phyloP scores from a whole-genome alignment of 2,888 invertebrate species.

The Hirtodrosophila trivittata region DNA sequence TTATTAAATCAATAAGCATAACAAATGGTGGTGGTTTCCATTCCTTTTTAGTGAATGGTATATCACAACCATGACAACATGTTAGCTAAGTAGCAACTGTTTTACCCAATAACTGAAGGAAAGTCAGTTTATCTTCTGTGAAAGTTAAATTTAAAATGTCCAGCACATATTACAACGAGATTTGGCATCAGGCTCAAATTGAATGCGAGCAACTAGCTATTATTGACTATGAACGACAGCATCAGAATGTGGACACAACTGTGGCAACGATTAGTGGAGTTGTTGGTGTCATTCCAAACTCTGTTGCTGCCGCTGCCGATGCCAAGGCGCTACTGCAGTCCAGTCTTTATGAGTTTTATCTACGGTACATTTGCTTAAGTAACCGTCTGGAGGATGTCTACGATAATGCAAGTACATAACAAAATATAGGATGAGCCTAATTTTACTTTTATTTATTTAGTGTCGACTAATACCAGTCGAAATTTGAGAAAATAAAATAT shows the following conservation, averaged over 20 bases:
- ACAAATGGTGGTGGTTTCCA: not conserved
- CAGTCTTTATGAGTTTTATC: conserved; percentile 89
- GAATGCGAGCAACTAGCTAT: conserved; percentile 82
- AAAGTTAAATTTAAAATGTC: conserved; percentile 86
- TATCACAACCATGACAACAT: conserved; percentile 40
- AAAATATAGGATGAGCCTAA: not conserved
- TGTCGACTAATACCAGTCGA: no score
- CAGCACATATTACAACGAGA: conserved; percentile 88
- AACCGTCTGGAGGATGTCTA: conserved; percentile 91
- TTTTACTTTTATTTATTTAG: no score
- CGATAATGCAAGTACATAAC: conserved; percentile 85
- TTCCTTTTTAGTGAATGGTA: not conserved
- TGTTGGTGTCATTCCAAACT: conserved; percentile 79
- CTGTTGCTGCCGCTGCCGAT: conserved; percentile 75
- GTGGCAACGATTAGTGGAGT: conserved; percentile 84
- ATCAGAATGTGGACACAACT: conserved; percentile 84
- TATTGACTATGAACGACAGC: conserved; percentile 87
- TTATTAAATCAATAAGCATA: no score
- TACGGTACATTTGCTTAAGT: conserved; percentile 91
- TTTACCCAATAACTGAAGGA: no score
- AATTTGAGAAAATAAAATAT: no score
- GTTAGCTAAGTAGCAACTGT: not conserved
- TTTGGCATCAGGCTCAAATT: conserved; percentile 87
- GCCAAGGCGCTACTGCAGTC: conserved; percentile 85
- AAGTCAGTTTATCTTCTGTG: no score